Percentiles rank a stretch among this genome's conserved stretches.
Evolutionary conservation across 2,113 vertebrate genomes (phyloP).

Genomic region (Hirundichthys speculiger): DNA sequence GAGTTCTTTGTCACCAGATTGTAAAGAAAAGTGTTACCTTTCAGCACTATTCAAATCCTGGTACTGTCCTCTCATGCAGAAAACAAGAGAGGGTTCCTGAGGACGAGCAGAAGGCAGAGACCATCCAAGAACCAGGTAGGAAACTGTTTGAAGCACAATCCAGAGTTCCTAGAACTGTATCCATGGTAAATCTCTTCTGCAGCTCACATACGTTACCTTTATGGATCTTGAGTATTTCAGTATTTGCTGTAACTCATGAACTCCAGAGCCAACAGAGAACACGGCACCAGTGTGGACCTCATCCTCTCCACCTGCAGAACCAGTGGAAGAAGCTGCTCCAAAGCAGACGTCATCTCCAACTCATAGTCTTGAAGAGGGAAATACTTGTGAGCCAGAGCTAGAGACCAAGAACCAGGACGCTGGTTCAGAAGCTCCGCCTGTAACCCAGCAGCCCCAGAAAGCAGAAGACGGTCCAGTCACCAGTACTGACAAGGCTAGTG

Average conservation of each 20-base stretch:
- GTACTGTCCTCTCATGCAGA: conserved; percentile 44
- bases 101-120: conserved; percentile 41
- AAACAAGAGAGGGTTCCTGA: conserved; percentile 24
- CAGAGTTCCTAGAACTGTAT: conserved; percentile 11
- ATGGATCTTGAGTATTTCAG: not conserved
- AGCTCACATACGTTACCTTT: not conserved
- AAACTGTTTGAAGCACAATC: not conserved
- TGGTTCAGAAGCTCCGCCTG: conserved; percentile 33
- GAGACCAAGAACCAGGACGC: conserved; percentile 27
- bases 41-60: not conserved
- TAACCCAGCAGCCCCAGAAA: conserved; percentile 76
- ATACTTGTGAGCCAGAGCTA: conserved; percentile 21
- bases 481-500: conserved; percentile 38
- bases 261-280: conserved; percentile 25
- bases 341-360: conserved; percentile 27
- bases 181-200: not conserved
- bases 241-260: not conserved
- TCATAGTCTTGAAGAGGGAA: conserved; percentile 32
- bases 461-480: conserved; percentile 11
- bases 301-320: no score
- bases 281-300: no score
- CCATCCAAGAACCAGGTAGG: conserved; percentile 31
- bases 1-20: no score
- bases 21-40: no score
- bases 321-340: conserved; percentile 2